A percentile compares a stretch with the other conserved stretches of the same genome.
phyloP scores from a whole-genome alignment of 2,113 vertebrate genomes.

The Struthio camelus region DNA sequence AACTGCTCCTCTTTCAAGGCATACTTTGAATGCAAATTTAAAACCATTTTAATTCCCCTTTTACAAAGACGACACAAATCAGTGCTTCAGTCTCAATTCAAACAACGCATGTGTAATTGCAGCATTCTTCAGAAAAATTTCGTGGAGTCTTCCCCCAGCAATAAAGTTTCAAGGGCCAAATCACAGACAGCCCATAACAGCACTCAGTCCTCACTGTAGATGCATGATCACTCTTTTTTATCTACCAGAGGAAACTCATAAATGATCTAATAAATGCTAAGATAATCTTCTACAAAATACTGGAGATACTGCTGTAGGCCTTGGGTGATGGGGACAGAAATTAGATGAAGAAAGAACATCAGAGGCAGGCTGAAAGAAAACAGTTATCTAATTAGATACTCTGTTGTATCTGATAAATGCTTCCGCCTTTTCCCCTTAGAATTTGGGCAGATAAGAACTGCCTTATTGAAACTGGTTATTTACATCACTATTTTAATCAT shows the following conservation, averaged over 20 bases:
- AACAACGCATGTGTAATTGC: neutral
- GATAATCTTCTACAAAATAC: neutral
- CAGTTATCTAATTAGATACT: neutral
- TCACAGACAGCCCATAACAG: neutral
- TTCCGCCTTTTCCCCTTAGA: neutral
- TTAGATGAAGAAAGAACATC: neutral
- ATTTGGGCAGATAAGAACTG: neutral
- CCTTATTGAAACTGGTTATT: neutral
- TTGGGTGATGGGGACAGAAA: neutral
- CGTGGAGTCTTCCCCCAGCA: neutral
- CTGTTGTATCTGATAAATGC: neutral
- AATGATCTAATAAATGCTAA: neutral
- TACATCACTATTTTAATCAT: neutral
- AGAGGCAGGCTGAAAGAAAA: neutral
- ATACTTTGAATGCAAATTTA: neutral
- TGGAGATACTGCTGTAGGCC: neutral
- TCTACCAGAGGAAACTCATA: neutral
- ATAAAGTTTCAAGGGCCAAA: neutral
- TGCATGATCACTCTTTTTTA: accelerated
- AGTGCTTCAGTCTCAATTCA: neutral
- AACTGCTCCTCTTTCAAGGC: neutral
- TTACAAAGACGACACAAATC: neutral
- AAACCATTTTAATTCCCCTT: neutral
- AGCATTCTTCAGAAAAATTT: neutral
- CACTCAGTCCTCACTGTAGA: neutral